Evolutionary conservation across 2,797 vertebrate genomes (phyloP), one percentile per base, ranked within the genome.

Genomic region (Geotrypetes seraphini): DNA sequence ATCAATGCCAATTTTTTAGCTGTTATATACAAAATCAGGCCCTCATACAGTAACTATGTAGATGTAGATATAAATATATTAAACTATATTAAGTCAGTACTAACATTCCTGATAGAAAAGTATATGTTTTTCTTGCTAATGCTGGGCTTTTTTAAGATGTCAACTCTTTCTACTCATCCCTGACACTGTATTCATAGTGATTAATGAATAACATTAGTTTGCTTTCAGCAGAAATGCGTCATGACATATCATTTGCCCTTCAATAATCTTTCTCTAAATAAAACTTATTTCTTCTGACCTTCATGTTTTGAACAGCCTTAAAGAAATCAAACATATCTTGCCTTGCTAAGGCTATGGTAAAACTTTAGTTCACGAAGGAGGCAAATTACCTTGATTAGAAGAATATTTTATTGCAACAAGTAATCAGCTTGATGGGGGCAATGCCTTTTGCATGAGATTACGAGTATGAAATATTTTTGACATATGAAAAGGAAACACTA

Each of bases 221-320:
- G 5, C 24, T 27, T 22, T 57, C 16, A 8, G 22, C 21, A 31
- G 6, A 5, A 34, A 8, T 30, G 29, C 1, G 3, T 9, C 6
- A 15, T 6, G 30, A 12, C 5, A 28, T 16, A 28, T 24, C 9
- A 35, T 45, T 36, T 32, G 1, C 3, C 3, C 3, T 42, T 45
- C 16, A 33, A 2, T 22, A 44, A 34, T 21, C 5, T 49, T 34
- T 10, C 5, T 49, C 21, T 37, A 3, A 50, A 25, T 33, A 19
- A 21, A 11, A 42, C 7, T 13, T 33, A 7, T 28, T 48, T 64
- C 25, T 44, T 47, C 8, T 36, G 18, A 50, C 0, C 2, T 24
- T 47, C 12, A 29, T 2, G 16, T 40, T 56, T 49, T 38, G 16
- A 20, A 22, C 54, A 42, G 25, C 5, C 19, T 10, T 28, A 35